Percentiles rank a stretch among this genome's conserved stretches.
These are phyloP conservation scores for Centruroides sculpturatus DNA, from an alignment of 1,140 invertebrate species.

Conservation along the genomic window DNA sequence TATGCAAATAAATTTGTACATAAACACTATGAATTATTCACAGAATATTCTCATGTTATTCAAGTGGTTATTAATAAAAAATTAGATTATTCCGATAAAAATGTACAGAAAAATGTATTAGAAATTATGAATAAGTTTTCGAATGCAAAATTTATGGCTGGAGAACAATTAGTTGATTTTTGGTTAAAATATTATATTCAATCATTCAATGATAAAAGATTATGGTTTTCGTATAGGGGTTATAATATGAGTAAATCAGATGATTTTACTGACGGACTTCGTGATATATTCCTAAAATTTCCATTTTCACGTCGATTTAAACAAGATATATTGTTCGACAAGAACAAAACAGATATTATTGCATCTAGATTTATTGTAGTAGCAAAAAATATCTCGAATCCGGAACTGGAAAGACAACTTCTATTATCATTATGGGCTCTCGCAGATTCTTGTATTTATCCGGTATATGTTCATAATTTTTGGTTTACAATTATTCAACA, in stretches of 20 bases:
- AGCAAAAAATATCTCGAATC: conserved; percentile 73
- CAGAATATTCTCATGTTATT: conserved; percentile 76
- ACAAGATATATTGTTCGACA: conserved; percentile 69
- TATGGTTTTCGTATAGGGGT: conserved; percentile 42
- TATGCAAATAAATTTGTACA: no score
- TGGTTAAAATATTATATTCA: conserved; percentile 72
- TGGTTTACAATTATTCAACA: conserved; percentile 89
- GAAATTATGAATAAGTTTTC: conserved; percentile 61
- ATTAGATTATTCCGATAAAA: conserved; percentile 66
- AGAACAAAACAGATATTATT: conserved; percentile 52
- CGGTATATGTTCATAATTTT: conserved; percentile 80
- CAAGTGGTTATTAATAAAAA: conserved; percentile 70
- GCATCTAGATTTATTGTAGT: conserved; percentile 76
- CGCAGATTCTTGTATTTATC: conserved; percentile 56
- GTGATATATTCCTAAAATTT: conserved; percentile 35
- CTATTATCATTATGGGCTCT: conserved; percentile 60
- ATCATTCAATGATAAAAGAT: conserved; percentile 55
- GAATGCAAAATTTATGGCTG: conserved; percentile 55
- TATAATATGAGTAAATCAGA: conserved; percentile 52
- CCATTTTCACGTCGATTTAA: conserved; percentile 47
- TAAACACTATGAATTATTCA: conserved; percentile 43
- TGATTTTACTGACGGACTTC: conserved; percentile 54
- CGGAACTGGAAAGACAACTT: conserved; percentile 81
- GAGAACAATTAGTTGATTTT: conserved; percentile 66
- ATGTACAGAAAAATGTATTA: conserved; percentile 59